Evolutionary conservation across 2,888 invertebrate species (phyloP).

Genomic region (Dendrolimus houi): DNA sequence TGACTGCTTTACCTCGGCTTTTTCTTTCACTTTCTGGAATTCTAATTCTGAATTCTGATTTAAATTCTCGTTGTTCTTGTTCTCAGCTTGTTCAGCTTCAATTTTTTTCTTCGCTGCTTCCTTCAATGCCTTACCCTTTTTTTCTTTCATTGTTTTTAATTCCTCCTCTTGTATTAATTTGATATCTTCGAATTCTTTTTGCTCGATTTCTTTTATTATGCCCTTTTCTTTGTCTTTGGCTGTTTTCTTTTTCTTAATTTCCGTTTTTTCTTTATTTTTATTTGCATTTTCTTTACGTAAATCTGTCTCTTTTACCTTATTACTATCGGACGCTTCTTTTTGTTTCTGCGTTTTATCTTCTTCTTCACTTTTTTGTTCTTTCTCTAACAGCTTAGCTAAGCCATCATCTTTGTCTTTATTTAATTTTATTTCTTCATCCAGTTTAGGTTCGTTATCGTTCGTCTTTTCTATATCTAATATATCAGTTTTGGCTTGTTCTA

Average conservation of each 20-base stretch:
- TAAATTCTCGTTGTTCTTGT: too few relatives aligned
- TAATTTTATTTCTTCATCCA: neutral
- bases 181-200: too few relatives aligned
- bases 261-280: slow-evolving; percentile 4
- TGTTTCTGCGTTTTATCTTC: slow-evolving; percentile 2
- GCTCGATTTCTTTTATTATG: too few relatives aligned
- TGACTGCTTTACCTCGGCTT: too few relatives aligned
- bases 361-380: slow-evolving; percentile 6
- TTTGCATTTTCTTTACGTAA: too few relatives aligned
- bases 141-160: neutral
- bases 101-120: too few relatives aligned
- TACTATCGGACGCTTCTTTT: slow-evolving; percentile 4
- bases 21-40: too few relatives aligned
- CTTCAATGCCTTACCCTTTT: slow-evolving; percentile 2
- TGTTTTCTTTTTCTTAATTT: slow-evolving; percentile 10
- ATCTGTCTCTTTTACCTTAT: slow-evolving; percentile 1
- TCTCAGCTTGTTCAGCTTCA: too few relatives aligned
- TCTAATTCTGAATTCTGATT: too few relatives aligned
- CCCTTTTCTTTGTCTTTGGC: neutral
- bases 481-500: slow-evolving; percentile 1
- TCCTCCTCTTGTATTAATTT: neutral
- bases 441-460: neutral
- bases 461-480: slow-evolving; percentile 1
- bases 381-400: slow-evolving; percentile 1
- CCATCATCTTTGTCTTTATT: slow-evolving; percentile 3